These are phyloP conservation scores for Etheostoma perlongum DNA, from an alignment of 2,797 vertebrate species.

Conservation along the genomic window DNA sequence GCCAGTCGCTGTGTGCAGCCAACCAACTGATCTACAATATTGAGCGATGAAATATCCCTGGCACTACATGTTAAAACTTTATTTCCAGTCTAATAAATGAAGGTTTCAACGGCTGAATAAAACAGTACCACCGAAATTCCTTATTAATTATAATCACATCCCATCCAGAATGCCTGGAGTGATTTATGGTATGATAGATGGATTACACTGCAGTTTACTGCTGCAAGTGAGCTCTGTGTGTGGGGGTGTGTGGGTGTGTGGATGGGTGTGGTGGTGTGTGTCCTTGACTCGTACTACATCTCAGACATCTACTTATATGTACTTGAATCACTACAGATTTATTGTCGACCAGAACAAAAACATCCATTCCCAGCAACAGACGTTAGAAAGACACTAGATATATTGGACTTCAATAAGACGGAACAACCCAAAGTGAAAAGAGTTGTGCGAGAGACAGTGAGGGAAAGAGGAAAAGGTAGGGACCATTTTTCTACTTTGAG, in stretches of 20 bases:
- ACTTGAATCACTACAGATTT: neutral
- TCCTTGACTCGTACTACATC: neutral
- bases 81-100: constrained; percentile 49
- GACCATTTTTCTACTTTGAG: neutral
- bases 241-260: constrained; percentile 1
- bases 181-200: constrained; percentile 62
- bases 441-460: neutral
- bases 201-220: constrained; percentile 55
- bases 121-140: constrained; percentile 55
- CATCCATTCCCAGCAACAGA: constrained; percentile 12
- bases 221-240: constrained; percentile 21
- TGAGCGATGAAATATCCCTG: constrained; percentile 41
- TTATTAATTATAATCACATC: constrained; percentile 65
- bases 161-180: constrained; percentile 40
- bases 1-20: constrained; percentile 8
- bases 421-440: neutral
- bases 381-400: constrained; percentile 8
- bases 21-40: constrained; percentile 28
- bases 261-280: constrained; percentile 1
- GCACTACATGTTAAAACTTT: constrained; percentile 46
- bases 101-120: constrained; percentile 49
- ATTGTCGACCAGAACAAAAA: constrained; percentile 11
- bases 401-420: constrained; percentile 10
- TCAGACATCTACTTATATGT: neutral
- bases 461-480: too few relatives aligned